Evolutionary conservation across 1,140 invertebrate genomes (phyloP), one percentile per base, ranked within the genome.

Genomic region (Phocides pigmalion): DNA sequence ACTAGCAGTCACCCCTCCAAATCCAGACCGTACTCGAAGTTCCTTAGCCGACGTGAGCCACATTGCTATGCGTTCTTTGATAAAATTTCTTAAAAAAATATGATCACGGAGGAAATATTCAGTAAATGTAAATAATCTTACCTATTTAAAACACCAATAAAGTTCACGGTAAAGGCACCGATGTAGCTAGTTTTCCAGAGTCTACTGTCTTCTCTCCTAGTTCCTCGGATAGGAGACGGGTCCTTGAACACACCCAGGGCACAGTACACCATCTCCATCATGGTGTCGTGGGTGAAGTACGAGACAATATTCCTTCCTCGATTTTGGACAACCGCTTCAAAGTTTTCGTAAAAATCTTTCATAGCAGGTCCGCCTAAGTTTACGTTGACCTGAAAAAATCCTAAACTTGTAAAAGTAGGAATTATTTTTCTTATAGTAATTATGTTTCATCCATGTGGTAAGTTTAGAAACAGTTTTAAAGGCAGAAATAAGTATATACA

Each of bases 221-320:
- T 49, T 4, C 79, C 82, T 20, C 51, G 59, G 1, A 82, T 61
- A 0, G 68, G 56, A 17, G 44, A 17, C 0, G 41, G 12, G 17
- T 89, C 87, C 17, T 77, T 81, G 51, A 70, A 87, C 4, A 86
- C 68, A 0, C 79, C 79, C 62, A 90, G 32, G 0, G 87, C 87
- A 53, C 75, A 78, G 41, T 64, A 80, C 0, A 70, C 61, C 87
- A 90, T 90, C 62, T 87, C 80, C 47, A 86, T 46, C 74, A 94
- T 93, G 0, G 93, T 91, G 15, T 96, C 94, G 81, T 97, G 95
- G 0, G 93, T 94, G 76, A 98, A 97, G 70, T 96, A 94, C 35
- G 96, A 95, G 0, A 94, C 89, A 0, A 94, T 93, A 67, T 93
- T 93, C 72, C 47, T 41, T 44, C 83, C 64, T 68, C 63, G 11